Evolutionary conservation across 2,797 vertebrate genomes (phyloP), one percentile per base, ranked within the genome.

Genomic region (Pseudochaenichthys georgianus): DNA sequence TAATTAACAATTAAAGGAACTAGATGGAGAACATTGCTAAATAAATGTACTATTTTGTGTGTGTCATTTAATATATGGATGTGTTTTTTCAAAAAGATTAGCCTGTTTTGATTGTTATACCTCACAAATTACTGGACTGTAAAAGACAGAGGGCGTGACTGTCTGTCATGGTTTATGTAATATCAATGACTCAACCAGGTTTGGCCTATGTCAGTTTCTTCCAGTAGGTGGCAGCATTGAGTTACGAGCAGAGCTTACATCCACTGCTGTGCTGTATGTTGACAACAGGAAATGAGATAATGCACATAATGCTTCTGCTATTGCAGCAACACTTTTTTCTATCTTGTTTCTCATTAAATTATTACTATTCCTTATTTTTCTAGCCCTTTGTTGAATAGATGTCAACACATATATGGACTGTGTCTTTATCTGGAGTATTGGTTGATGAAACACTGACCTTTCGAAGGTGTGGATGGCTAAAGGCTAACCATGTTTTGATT

Each of bases 191-290:
- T 52, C 48, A 7, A 3, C 21, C 10, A 53, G 54, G 6, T 48
- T 62, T 72, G 21, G 17, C 19, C 15, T 19, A 17, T 75, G 17
- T 19, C 3, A 11, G 11, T 70, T 61, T 77, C 0, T 10, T 60
- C 80, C 92, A 91, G 77, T 62, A 89, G 87, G 47, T 79, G 84
- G 89, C 52, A 87, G 90, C 77, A 84, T 77, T 55, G 75, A 68
- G 69, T 65, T 42, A 19, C 4, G 12, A 54, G 46, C 38, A 17
- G 15, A 47, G 2, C 11, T 42, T 46, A 61, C 60, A 64, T 51
- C 15, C 60, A 67, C 28, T 31, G 10, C 34, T 77, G 34, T 16
- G 19, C 34, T 78, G 34, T 16, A 23, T 80, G 17, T 0, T 48
- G 61, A 58, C 42, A 75, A 70, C 2, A 54, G 38, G 8, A 28